These are phyloP conservation scores for Diaperis boleti DNA, from an alignment of 2,888 invertebrate genomes.

Conservation along the genomic window DNA sequence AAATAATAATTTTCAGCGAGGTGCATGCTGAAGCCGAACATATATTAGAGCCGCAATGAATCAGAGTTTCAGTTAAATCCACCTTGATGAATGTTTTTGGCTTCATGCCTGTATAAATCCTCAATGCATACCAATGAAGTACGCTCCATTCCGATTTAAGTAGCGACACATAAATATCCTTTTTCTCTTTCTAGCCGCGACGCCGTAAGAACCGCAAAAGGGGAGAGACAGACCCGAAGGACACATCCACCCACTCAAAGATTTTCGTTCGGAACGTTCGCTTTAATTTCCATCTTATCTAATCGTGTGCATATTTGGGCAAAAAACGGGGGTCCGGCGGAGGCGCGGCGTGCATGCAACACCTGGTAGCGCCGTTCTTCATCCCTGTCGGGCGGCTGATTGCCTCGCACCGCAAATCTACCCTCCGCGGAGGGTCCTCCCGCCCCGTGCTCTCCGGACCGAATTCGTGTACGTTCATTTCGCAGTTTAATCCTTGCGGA, in stretches of 20 bases:
- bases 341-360: constrained; percentile 59
- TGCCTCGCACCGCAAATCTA: constrained; percentile 60
- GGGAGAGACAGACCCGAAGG: neutral
- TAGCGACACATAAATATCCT: constrained; percentile 56
- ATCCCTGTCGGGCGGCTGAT: constrained; percentile 59
- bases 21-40: constrained; percentile 64
- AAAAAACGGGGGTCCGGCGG: too few relatives aligned
- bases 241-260: neutral
- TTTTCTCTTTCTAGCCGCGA: constrained; percentile 54
- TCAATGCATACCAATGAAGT: constrained; percentile 69
- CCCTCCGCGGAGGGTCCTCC: constrained; percentile 47
- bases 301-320: constrained; percentile 5
- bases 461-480: constrained; percentile 52
- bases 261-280: constrained; percentile 4
- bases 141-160: constrained; percentile 62
- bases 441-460: constrained; percentile 42
- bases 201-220: neutral
- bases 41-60: constrained; percentile 68
- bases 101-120: constrained; percentile 69
- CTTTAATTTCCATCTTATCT: constrained; percentile 1
- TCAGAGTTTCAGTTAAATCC: constrained; percentile 69
- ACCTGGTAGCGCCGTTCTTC: constrained; percentile 59
- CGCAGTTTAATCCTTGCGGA: constrained; percentile 54
- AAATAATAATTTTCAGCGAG: constrained; percentile 65
- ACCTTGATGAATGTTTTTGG: constrained; percentile 69